A percentile compares a stretch with the other conserved stretches of the same genome.
Evolutionary conservation across 1,140 invertebrate genomes (phyloP).

Genomic region (Phenacoccus solenopsis): DNA sequence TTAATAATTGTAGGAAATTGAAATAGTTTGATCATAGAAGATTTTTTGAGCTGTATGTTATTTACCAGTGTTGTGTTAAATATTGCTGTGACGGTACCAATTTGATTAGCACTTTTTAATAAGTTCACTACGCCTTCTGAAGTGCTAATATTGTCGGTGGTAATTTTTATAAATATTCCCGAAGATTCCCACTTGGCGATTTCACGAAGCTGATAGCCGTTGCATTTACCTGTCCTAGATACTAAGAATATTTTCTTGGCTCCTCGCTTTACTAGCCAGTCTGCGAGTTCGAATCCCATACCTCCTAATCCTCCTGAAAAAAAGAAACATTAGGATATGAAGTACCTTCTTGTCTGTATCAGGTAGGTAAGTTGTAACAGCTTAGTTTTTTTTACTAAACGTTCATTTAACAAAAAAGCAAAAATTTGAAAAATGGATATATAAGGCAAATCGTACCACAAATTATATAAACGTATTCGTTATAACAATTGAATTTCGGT

Average conservation of each 20-base stretch:
- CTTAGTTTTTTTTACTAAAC: no score
- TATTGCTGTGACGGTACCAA: constrained; percentile 54
- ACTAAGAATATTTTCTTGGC: constrained; percentile 63
- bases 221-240: constrained; percentile 58
- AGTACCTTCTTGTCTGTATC: no score
- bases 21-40: not conserved
- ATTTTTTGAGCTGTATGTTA: not conserved
- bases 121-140: constrained; percentile 40
- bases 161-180: constrained; percentile 38
- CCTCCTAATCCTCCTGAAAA: constrained; percentile 28
- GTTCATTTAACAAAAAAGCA: no score
- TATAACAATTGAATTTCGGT: not conserved
- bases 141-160: constrained; percentile 35
- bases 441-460: not conserved
- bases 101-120: constrained; percentile 39
- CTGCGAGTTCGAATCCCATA: constrained; percentile 19
- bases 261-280: constrained; percentile 42
- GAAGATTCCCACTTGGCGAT: constrained; percentile 41
- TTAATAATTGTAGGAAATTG: constrained; percentile 41
- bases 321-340: no score
- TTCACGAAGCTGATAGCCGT: constrained; percentile 60
- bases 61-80: constrained; percentile 60
- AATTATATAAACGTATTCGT: not conserved
- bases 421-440: no score
- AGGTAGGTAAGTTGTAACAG: no score